Evolutionary conservation across 2,113 vertebrate genomes (phyloP).

Genomic region (Bubo bubo): DNA sequence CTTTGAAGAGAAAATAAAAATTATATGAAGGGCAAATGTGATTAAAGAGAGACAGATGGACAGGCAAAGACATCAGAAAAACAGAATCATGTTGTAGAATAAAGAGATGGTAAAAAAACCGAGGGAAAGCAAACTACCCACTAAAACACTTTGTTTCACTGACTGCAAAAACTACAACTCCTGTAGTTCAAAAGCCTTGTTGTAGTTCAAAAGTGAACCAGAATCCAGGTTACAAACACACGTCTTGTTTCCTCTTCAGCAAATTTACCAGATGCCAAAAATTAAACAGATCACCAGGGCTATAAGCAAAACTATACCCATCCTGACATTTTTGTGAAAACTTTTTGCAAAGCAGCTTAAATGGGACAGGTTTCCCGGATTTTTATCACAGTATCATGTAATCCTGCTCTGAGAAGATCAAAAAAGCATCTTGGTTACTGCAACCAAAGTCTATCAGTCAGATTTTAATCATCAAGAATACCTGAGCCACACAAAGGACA

Average conservation of each 20-base stretch:
- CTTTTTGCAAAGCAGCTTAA: not conserved
- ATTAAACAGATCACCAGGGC: not conserved
- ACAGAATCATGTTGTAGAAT: not conserved
- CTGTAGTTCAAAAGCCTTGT: not conserved
- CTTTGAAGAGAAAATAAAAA: not conserved
- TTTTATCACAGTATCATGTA: not conserved
- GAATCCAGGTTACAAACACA: not conserved
- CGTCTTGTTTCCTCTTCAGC: not conserved
- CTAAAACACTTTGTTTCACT: not conserved
- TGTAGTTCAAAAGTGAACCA: not conserved
- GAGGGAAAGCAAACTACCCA: not conserved
- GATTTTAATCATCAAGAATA: not conserved
- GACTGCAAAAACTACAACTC: not conserved
- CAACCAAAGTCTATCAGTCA: not conserved
- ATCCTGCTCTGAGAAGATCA: not conserved
- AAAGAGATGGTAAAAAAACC: not conserved
- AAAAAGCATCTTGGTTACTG: not conserved
- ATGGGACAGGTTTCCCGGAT: not conserved
- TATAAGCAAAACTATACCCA: not conserved
- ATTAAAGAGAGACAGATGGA: not conserved
- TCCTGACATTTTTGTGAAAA: not conserved
- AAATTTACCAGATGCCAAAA: conserved; percentile 6
- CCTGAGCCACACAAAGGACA: not conserved
- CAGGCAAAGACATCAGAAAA: not conserved
- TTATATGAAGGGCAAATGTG: not conserved